Conservation (phyloP, 1,140 invertebrate species). For the Halyomorpha halys region DNA sequence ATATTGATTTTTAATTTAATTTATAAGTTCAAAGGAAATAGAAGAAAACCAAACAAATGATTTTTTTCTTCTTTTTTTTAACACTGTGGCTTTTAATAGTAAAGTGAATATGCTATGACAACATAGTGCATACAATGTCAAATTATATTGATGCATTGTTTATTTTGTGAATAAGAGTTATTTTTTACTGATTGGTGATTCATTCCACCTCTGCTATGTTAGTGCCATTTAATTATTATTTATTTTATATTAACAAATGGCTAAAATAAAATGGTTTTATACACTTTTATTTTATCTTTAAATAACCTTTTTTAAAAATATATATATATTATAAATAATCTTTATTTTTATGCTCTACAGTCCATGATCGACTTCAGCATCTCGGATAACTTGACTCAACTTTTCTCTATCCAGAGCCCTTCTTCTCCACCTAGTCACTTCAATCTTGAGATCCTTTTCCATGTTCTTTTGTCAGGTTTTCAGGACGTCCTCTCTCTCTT, state of each 20-base stretch:
- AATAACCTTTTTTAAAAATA: background rate
- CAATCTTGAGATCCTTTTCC: too few species aligned
- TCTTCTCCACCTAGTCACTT: too few species aligned
- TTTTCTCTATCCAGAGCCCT: too few species aligned
- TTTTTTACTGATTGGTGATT: constrained; percentile 13
- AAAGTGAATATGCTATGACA: background rate
- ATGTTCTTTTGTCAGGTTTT: too few species aligned
- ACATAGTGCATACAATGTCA: background rate
- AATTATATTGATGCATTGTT: background rate
- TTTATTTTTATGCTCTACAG: too few species aligned
- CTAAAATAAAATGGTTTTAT: constrained; percentile 12
- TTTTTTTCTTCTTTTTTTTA: too few species aligned
- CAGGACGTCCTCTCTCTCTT: too few species aligned
- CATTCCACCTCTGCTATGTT: constrained; percentile 19
- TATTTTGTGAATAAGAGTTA: background rate
- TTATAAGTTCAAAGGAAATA: background rate
- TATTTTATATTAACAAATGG: constrained; percentile 19
- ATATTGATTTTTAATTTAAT: background rate
- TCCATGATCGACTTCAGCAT: too few species aligned
- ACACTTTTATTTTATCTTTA: constrained; percentile 8
- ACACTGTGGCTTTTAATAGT: background rate
- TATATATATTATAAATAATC: too few species aligned
- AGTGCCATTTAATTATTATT: constrained; percentile 19
- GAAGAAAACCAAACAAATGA: too few species aligned
- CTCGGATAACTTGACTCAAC: too few species aligned